phyloP scores from a whole-genome alignment of 1,140 invertebrate species.

The Tetramorium simillimum region DNA sequence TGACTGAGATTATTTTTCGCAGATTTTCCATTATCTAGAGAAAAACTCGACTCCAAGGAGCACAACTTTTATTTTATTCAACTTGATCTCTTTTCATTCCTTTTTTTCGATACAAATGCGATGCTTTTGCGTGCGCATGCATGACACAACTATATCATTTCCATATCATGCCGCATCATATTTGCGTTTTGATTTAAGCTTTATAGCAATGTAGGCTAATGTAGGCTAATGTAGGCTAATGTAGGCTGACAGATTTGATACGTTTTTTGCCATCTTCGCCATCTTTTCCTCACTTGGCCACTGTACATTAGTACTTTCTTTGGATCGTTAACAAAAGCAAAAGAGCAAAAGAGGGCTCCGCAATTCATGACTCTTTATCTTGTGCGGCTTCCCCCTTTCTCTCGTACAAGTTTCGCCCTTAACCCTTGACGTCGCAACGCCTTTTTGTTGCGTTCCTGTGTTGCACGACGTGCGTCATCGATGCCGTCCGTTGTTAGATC shows the following conservation, averaged over 20 bases:
- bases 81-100: neutral
- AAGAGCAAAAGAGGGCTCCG: neutral
- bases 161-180: neutral
- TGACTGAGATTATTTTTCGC: neutral
- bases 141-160: neutral
- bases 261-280: neutral
- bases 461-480: conserved; percentile 42
- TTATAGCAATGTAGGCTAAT: conserved; percentile 75
- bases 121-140: neutral
- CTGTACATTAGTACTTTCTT: conserved; percentile 21
- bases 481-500: conserved; percentile 25
- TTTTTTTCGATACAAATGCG: neutral
- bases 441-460: conserved; percentile 33
- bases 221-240: too few relatives aligned
- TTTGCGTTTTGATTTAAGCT: conserved; percentile 53
- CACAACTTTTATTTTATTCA: neutral
- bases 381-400: neutral
- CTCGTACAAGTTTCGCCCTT: conserved; percentile 33
- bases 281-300: neutral
- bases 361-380: conserved; percentile 7
- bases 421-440: conserved; percentile 27
- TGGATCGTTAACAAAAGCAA: too few relatives aligned
- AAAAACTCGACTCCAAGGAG: neutral
- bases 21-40: neutral
- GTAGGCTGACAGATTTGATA: conserved; percentile 72